Base-by-base conservation (phyloP, 2,888 invertebrate genomes). In the Ormia ochracea region DNA sequence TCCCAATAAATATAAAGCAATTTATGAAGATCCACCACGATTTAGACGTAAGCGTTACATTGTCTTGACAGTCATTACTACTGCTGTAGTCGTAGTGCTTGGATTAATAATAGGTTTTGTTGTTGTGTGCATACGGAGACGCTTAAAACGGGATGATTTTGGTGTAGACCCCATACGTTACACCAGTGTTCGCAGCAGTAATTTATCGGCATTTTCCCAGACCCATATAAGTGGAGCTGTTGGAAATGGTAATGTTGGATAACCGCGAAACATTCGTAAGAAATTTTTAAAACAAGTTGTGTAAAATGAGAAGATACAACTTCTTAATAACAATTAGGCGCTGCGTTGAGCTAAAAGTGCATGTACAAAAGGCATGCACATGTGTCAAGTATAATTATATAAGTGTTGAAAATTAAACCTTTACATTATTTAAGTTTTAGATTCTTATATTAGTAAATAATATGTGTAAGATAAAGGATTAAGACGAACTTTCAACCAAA, bases 161-260 rank as follows among this genome's bases (percentile, higher is more conserved):
- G 88, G 88, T 1, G 85, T 87, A 0, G 88, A 89, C 31, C 89
- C 89, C 26, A 88, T 88, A 68, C 85, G 88, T 26, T 88, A 89
- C 59, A 88, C 89, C 38, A 88, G 89, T 33, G 88, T 88, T 0
- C 82, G 88, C 9, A 86, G 84, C 56, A 88, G 88, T 80, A 89
- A 88, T 81, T 82, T 87, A 52, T 89, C 89, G 2, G 88, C 85
- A 43, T 85, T 82, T 83, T 87, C 84, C 78, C 85, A 79, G 78
- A 86, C 73, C 36, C 72, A 83, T 82, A 58, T 87, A 78, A 70
- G 84, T 84, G 19, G 83, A 61, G 10, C 83, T 82, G 73, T 81
- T 82, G 45, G 80, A 76, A 66, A 84, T 83, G 76, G 78, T 9
- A 52, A 83, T 85, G 59, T 56, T 54, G 68, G 52, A 72, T 43